Evolutionary conservation across 1,140 invertebrate species (phyloP).

Genomic region (Rhynchophorus ferrugineus): DNA sequence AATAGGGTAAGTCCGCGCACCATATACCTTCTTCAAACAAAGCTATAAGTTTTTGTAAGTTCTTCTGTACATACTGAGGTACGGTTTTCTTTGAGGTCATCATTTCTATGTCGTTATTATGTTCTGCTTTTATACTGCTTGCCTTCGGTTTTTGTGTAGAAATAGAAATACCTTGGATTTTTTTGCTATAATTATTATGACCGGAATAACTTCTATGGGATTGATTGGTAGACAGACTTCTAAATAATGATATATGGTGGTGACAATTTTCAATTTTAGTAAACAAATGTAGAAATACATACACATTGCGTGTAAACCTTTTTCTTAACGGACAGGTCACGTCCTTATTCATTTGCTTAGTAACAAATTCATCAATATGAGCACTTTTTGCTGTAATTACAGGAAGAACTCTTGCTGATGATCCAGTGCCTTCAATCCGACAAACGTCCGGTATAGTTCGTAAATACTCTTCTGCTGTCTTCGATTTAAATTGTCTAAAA

Average conservation of each 20-base stretch:
- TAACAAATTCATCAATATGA: conserved; percentile 18
- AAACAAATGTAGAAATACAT: no score
- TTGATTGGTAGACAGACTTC: no score
- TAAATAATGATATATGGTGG: no score
- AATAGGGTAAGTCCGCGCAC: conserved; percentile 11
- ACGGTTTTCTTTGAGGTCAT: conserved; percentile 3
- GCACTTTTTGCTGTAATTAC: conserved; percentile 12
- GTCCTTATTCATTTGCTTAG: no score
- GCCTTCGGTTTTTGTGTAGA: no score
- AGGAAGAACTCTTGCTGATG: conserved; percentile 9
- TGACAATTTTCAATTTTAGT: no score
- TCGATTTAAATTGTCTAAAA: conserved; percentile 13
- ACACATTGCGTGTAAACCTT: no score
- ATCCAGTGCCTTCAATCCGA: conserved; percentile 10
- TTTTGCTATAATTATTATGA: no score
- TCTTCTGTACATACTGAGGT: conserved; percentile 13
- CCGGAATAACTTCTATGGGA: no score
- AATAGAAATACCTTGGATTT: no score
- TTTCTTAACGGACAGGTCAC: no score
- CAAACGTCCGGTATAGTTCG: conserved; percentile 20
- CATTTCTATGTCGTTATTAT: background rate
- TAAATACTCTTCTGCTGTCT: conserved; percentile 22
- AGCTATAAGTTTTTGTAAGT: conserved; percentile 19
- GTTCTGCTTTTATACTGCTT: conserved; percentile 1
- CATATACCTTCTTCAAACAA: conserved; percentile 23